Evolutionary conservation across 2,888 invertebrate species (phyloP).

Genomic region (Cantharis rustica): DNA sequence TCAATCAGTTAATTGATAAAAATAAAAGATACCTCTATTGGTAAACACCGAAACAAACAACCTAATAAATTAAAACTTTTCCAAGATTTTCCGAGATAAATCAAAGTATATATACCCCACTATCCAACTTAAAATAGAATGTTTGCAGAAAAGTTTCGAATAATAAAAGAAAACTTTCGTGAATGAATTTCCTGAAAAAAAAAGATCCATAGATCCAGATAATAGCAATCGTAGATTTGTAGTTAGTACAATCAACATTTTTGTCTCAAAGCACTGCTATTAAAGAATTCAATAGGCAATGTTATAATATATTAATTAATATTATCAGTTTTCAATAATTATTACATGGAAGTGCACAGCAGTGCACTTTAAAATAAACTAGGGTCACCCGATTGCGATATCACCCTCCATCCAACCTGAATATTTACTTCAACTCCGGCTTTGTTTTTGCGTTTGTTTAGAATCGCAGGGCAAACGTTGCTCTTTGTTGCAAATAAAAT

Average conservation of each 20-base stretch:
- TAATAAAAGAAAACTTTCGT: not conserved
- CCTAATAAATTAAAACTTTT: conserved; percentile 21
- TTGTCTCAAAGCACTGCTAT: too few species aligned
- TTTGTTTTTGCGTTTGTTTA: too few species aligned
- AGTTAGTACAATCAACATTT: not conserved
- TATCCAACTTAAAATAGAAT: not conserved
- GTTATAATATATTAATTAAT: too few species aligned
- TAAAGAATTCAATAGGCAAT: too few species aligned
- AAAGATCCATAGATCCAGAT: not conserved
- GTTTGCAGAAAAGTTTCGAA: not conserved
- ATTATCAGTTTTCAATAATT: too few species aligned
- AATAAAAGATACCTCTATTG: not conserved
- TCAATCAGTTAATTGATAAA: conserved; percentile 1
- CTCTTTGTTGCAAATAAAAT: too few species aligned
- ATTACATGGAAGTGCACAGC: too few species aligned
- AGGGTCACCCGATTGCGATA: too few species aligned
- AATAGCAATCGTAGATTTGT: not conserved
- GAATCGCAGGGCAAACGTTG: too few species aligned
- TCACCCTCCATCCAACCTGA: too few species aligned
- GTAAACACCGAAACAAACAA: conserved; percentile 17
- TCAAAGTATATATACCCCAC: conserved; percentile 10
- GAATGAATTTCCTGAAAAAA: not conserved
- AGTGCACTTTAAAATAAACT: too few species aligned
- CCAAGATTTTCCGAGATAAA: conserved; percentile 19
- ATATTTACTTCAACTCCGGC: too few species aligned